Percentiles rank a stretch among this genome's conserved stretches.
phyloP scores from a whole-genome alignment of 2,797 vertebrate species.

The Phataginus tetradactyla region DNA sequence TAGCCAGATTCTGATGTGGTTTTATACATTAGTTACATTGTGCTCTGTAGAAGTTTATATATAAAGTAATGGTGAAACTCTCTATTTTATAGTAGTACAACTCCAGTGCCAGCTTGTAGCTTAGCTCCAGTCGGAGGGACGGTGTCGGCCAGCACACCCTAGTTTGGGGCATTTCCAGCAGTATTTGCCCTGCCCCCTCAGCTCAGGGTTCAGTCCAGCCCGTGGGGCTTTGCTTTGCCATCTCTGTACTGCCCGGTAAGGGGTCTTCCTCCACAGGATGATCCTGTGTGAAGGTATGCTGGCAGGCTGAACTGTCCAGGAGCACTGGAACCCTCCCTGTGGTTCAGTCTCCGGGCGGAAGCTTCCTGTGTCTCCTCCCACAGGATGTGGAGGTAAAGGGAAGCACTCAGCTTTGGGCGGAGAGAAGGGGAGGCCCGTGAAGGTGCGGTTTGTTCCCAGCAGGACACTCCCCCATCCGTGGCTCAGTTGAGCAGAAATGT shows the following conservation, averaged over 20 bases:
- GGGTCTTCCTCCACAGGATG: neutral
- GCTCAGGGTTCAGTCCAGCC: neutral
- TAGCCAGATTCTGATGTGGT: neutral
- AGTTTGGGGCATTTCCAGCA: neutral
- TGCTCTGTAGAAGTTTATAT: neutral
- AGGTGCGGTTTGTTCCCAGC: too few relatives aligned
- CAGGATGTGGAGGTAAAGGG: neutral
- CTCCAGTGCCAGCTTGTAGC: accelerated
- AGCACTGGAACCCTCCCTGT: too few relatives aligned
- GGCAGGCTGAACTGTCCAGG: neutral
- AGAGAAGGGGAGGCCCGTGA: too few relatives aligned
- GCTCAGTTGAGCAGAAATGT: neutral
- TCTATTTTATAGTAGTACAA: neutral
- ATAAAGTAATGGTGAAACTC: neutral
- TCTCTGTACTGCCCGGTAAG: neutral
- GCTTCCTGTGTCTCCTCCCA: too few relatives aligned
- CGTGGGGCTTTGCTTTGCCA: neutral
- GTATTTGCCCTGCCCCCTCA: neutral
- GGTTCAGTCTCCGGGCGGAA: neutral
- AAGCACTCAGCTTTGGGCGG: too few relatives aligned
- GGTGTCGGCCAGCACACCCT: neutral
- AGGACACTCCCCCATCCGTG: too few relatives aligned
- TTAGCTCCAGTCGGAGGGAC: neutral
- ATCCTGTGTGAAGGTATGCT: neutral
- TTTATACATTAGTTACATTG: neutral